Evolutionary conservation across 2,888 invertebrate species (phyloP).

Genomic region (Monochamus alternatus): DNA sequence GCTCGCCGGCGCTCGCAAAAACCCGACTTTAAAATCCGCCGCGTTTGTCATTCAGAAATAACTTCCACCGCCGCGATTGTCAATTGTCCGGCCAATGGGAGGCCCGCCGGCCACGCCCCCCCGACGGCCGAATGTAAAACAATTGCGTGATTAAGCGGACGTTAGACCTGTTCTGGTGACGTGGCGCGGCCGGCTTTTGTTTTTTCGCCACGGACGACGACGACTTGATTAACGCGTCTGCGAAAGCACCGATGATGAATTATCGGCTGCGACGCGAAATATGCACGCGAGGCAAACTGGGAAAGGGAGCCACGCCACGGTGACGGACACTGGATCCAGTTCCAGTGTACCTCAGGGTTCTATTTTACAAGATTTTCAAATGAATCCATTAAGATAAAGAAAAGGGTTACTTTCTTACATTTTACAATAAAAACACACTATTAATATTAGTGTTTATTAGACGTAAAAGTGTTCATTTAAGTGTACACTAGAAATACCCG

Average conservation of each 20-base stretch:
- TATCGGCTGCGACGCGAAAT: not conserved
- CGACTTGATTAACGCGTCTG: slow-evolving; percentile 54
- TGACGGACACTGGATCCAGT: no score
- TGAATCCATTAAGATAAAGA: no score
- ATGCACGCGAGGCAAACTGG: no score
- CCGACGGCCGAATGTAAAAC: slow-evolving; percentile 61
- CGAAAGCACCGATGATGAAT: not conserved
- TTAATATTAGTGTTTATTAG: no score
- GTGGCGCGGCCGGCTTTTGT: slow-evolving; percentile 46
- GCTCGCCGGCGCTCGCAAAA: slow-evolving; percentile 45
- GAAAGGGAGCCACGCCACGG: no score
- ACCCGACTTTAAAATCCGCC: slow-evolving; percentile 61
- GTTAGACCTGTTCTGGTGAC: slow-evolving; percentile 52
- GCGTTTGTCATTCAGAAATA: slow-evolving; percentile 61
- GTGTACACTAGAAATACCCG: no score
- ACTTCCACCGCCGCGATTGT: slow-evolving; percentile 55
- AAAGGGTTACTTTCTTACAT: no score
- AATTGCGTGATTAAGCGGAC: slow-evolving; percentile 61
- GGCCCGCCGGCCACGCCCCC: slow-evolving; percentile 61
- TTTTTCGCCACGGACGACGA: slow-evolving; percentile 42
- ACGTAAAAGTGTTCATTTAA: no score
- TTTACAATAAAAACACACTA: no score
- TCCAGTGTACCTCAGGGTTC: no score
- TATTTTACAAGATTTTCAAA: no score
- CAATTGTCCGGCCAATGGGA: slow-evolving; percentile 64